Evolutionary conservation across 2,113 vertebrate species (phyloP).

Genomic region (Sinocyclocheilus anophthalmus): DNA sequence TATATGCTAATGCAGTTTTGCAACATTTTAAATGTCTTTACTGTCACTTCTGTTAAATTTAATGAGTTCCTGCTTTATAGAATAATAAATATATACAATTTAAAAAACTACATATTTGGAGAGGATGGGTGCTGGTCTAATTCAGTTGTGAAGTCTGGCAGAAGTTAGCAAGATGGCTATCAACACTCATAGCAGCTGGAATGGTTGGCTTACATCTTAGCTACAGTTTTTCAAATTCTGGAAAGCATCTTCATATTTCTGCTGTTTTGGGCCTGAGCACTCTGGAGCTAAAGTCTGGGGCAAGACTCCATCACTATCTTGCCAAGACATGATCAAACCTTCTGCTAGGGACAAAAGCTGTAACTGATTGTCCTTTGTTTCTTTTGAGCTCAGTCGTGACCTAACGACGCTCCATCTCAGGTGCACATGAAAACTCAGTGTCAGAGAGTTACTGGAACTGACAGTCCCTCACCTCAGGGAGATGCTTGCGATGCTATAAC

Average conservation of each 20-base stretch:
- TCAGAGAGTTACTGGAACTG: slow-evolving; percentile 15
- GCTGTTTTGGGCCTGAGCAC: neutral
- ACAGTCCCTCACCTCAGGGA: slow-evolving; percentile 7
- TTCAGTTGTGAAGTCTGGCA: neutral
- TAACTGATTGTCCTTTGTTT: neutral
- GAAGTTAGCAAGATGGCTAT: neutral
- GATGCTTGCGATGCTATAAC: neutral
- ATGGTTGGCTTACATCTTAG: neutral
- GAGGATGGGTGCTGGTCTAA: neutral
- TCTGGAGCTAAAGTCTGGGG: neutral
- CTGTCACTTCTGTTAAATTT: too few relatives aligned
- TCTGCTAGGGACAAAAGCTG: neutral
- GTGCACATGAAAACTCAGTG: neutral
- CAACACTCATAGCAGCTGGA: neutral
- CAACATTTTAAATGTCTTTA: too few relatives aligned
- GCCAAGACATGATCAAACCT: neutral
- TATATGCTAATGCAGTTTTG: too few relatives aligned
- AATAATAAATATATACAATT: too few relatives aligned
- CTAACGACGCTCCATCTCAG: neutral
- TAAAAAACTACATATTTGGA: too few relatives aligned
- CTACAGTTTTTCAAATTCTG: neutral
- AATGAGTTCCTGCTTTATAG: too few relatives aligned
- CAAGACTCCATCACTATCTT: neutral
- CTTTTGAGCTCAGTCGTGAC: neutral
- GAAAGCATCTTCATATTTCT: slow-evolving; percentile 9